These are phyloP conservation scores for Hemibagrus guttatus DNA, from an alignment of 2,797 vertebrate species.

Conservation along the genomic window DNA sequence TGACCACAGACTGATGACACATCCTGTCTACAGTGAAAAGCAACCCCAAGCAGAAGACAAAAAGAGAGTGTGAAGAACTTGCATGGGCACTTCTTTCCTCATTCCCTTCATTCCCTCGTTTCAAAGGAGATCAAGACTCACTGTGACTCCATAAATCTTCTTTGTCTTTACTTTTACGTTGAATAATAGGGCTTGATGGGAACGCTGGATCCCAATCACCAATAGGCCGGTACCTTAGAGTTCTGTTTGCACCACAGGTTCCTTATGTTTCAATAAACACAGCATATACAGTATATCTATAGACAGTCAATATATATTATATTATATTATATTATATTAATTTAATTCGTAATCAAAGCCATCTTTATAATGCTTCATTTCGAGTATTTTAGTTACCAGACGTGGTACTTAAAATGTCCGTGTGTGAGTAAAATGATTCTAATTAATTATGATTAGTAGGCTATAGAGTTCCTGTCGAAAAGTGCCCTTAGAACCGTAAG, in stretches of 20 bases:
- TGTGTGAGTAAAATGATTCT: constrained; percentile 49
- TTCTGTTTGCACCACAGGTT: constrained; percentile 46
- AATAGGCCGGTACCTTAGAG: constrained; percentile 38
- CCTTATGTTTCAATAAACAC: constrained; percentile 47
- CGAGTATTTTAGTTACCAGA: constrained; percentile 50
- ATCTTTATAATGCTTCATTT: constrained; percentile 57
- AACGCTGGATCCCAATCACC: constrained; percentile 35
- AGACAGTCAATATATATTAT: constrained; percentile 17
- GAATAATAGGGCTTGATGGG: constrained; percentile 44
- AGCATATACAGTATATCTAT: constrained; percentile 31
- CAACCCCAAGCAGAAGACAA: background rate
- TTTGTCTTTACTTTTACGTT: background rate
- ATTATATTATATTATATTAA: constrained; percentile 48
- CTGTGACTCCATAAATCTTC: constrained; percentile 64
- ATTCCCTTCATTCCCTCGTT: background rate
- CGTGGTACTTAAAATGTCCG: constrained; percentile 55
- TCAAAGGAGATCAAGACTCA: constrained; percentile 56
- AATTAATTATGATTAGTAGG: constrained; percentile 40
- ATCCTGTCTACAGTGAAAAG: background rate
- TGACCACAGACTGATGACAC: background rate
- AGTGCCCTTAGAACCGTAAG: constrained; percentile 77
- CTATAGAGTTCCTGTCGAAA: constrained; percentile 54
- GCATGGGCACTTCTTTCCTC: constrained; percentile 23
- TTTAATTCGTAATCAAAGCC: constrained; percentile 59
- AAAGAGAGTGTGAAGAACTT: constrained; percentile 17